A percentile compares a stretch with the other conserved stretches of the same genome.
Conservation (phyloP, 2,113 vertebrate genomes). For the Panthera tigris region DNA sequence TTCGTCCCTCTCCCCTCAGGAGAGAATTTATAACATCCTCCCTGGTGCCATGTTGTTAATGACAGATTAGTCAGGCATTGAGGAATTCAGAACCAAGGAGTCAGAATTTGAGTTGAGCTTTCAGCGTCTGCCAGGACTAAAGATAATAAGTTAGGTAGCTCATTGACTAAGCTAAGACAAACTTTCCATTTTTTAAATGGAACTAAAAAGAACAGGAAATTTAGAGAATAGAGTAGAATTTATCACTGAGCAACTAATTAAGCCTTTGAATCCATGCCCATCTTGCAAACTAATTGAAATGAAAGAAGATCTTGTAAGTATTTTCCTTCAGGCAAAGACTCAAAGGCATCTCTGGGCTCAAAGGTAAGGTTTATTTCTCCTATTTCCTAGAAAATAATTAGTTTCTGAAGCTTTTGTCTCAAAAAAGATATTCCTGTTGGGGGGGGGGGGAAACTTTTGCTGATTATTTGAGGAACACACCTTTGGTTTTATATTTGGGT, state of each 20-base stretch:
- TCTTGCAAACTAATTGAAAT: constrained; percentile 27
- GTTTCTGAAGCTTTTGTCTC: constrained; percentile 33
- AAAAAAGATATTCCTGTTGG: not conserved
- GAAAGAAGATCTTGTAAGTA: constrained; percentile 5
- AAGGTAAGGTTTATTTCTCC: not conserved
- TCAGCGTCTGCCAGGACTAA: not conserved
- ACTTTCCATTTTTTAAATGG: constrained; percentile 29
- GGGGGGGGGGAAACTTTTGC: not conserved
- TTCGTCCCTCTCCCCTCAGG: not conserved
- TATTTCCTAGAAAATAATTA: constrained; percentile 21
- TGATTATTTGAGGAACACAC: not conserved
- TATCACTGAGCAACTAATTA: constrained; percentile 7
- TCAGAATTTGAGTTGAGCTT: not conserved
- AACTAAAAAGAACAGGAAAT: not conserved
- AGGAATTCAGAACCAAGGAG: not conserved
- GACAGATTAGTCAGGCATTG: not conserved
- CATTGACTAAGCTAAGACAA: not conserved
- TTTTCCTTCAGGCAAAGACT: constrained; percentile 16
- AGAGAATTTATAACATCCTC: not conserved
- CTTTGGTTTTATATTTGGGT: not conserved
- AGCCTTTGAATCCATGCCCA: not conserved
- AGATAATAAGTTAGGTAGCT: not conserved
- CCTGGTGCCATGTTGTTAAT: not conserved
- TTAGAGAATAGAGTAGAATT: not conserved
- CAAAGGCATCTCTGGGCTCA: not conserved